Conservation (phyloP, 2,888 invertebrate genomes). For the Cordilura impudica region DNA sequence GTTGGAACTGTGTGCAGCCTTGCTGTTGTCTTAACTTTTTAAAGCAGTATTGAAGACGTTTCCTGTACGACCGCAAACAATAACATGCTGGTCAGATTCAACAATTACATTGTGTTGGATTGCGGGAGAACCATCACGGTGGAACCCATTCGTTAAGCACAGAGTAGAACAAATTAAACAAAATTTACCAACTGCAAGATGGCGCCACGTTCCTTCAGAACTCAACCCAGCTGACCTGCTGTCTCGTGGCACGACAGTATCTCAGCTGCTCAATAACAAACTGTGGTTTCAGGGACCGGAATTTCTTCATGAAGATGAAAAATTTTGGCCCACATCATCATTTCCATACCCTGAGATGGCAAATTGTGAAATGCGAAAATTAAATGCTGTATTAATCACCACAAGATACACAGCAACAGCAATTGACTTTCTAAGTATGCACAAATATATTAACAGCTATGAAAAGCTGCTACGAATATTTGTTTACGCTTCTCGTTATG, state of each 20-base stretch:
- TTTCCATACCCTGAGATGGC: too few species aligned
- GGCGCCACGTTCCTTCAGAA: slow-evolving; percentile 8
- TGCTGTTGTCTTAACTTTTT: too few species aligned
- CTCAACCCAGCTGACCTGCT: slow-evolving; percentile 12
- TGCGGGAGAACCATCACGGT: slow-evolving; percentile 10
- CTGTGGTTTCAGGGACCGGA: slow-evolving; percentile 29
- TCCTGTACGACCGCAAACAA: too few species aligned
- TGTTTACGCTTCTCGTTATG: slow-evolving; percentile 22
- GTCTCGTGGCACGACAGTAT: slow-evolving; percentile 2
- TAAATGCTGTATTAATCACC: too few species aligned
- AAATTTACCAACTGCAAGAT: not conserved
- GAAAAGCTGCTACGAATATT: slow-evolving; percentile 36
- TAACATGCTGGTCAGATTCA: slow-evolving; percentile 36
- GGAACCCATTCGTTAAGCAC: slow-evolving; percentile 21
- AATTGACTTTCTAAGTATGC: not conserved
- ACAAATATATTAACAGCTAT: slow-evolving; percentile 44
- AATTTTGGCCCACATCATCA: too few species aligned
- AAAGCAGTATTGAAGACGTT: too few species aligned
- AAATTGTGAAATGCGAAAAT: too few species aligned
- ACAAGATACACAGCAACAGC: too few species aligned
- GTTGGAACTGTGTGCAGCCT: too few species aligned
- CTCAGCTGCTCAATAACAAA: too few species aligned
- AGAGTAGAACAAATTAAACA: slow-evolving; percentile 23
- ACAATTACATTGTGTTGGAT: slow-evolving; percentile 32
- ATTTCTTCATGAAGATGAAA: too few species aligned